Evolutionary conservation across 2,113 vertebrate species (phyloP).

Genomic region (Colius striatus): DNA sequence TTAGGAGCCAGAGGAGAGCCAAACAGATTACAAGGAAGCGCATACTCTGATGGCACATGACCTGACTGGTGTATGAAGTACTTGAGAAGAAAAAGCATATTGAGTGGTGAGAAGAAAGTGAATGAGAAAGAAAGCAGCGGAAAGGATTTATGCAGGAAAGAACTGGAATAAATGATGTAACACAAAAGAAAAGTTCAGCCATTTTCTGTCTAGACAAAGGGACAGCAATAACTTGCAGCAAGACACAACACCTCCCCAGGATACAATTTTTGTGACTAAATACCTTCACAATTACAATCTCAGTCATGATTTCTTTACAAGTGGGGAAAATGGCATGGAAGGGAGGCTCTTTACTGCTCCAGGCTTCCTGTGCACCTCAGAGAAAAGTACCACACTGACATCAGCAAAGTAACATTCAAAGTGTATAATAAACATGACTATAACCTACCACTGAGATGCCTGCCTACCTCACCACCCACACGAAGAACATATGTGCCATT

Average conservation of each 20-base stretch:
- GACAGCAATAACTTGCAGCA: neutral
- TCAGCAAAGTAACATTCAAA: constrained; percentile 39
- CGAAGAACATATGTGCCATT: neutral
- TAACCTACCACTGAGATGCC: constrained; percentile 22
- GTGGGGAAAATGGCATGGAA: constrained; percentile 4
- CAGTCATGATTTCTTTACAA: constrained; percentile 14
- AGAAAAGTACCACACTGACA: neutral
- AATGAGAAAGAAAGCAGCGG: neutral
- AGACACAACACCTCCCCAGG: neutral
- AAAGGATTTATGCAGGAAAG: neutral
- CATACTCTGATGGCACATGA: neutral
- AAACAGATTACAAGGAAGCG: fast-evolving
- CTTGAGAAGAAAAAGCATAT: neutral
- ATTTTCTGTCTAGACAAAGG: constrained; percentile 5
- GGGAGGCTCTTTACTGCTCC: neutral
- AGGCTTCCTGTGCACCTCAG: neutral
- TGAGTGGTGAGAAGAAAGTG: neutral
- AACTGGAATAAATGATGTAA: neutral
- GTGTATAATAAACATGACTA: constrained; percentile 48
- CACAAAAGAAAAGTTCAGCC: neutral
- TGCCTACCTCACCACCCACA: constrained; percentile 40
- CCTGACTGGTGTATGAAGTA: neutral
- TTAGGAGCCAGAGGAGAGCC: neutral
- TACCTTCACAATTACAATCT: constrained; percentile 12
- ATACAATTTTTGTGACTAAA: neutral